These are phyloP conservation scores for Neoaliturus tenellus DNA, from an alignment of 2,888 invertebrate genomes.

Conservation along the genomic window DNA sequence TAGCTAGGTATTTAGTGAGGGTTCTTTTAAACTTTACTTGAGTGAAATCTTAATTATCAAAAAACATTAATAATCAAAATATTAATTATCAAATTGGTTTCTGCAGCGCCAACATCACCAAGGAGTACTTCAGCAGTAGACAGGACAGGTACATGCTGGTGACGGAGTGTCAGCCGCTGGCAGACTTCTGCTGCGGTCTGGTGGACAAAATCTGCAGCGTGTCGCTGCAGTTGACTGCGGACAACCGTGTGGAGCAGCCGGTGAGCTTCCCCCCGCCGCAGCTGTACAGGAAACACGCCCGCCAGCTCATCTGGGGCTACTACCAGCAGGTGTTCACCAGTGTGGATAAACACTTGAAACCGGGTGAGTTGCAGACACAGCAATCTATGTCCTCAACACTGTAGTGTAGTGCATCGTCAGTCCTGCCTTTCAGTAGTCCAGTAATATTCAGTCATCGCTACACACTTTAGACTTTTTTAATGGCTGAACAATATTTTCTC, in stretches of 20 bases:
- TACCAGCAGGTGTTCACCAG: conserved; percentile 59
- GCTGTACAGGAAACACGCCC: conserved; percentile 58
- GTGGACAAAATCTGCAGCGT: conserved; percentile 80
- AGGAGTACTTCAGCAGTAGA: conserved; percentile 96
- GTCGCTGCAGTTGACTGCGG: conserved; percentile 76
- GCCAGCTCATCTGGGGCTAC: conserved; percentile 63
- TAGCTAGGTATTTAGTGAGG: too few species aligned
- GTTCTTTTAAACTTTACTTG: too few species aligned
- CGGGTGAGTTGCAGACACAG: not conserved
- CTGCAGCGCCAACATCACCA: conserved; percentile 90
- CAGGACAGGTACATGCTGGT: conserved; percentile 98
- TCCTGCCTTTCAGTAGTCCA: too few species aligned
- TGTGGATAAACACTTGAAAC: conserved; percentile 34
- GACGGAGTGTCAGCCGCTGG: conserved; percentile 80
- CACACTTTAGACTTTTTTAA: too few species aligned
- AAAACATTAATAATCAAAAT: too few species aligned
- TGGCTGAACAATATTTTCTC: too few species aligned
- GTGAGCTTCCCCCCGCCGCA: conserved; percentile 61
- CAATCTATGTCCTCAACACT: too few species aligned
- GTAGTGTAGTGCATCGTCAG: too few species aligned
- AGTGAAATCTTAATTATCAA: too few species aligned
- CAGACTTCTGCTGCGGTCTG: conserved; percentile 88
- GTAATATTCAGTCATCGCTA: too few species aligned
- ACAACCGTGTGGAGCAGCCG: conserved; percentile 72
- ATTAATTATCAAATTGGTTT: too few species aligned